Evolutionary conservation across 2,888 invertebrate species (phyloP).

Genomic region (Chrysotoxum bicinctum): DNA sequence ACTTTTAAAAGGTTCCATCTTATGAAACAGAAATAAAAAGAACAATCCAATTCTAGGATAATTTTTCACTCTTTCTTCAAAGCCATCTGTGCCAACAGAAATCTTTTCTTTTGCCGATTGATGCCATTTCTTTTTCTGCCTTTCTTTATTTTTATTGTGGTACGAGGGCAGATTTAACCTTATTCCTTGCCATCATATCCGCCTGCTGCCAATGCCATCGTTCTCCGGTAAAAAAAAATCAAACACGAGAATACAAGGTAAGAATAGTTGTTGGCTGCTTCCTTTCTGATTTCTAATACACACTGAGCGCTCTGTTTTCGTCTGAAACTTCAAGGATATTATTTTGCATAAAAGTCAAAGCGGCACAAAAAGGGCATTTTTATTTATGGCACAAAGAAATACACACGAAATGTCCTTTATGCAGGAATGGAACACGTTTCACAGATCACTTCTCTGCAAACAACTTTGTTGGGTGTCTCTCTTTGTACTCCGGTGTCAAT

Average conservation of each 20-base stretch:
- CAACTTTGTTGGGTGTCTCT: slow-evolving; percentile 41
- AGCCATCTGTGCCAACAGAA: slow-evolving; percentile 67
- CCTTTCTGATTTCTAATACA: slow-evolving; percentile 42
- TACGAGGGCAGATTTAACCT: slow-evolving; percentile 56
- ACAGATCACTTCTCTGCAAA: slow-evolving; percentile 62
- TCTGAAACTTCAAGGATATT: slow-evolving; percentile 62
- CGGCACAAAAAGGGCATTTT: slow-evolving; percentile 57
- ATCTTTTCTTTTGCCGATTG: slow-evolving; percentile 60
- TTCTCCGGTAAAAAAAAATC: slow-evolving; percentile 24
- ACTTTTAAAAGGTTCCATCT: slow-evolving; percentile 30
- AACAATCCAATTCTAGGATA: slow-evolving; percentile 50
- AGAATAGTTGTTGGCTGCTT: slow-evolving; percentile 42
- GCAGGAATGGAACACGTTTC: slow-evolving; percentile 66
- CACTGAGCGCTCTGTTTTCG: slow-evolving; percentile 44
- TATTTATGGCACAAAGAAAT: slow-evolving; percentile 58
- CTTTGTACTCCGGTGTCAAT: slow-evolving; percentile 61
- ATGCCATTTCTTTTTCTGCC: slow-evolving; percentile 61
- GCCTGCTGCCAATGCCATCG: slow-evolving; percentile 30
- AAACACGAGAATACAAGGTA: not conserved
- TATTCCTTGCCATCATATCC: slow-evolving; percentile 43
- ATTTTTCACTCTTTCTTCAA: slow-evolving; percentile 61
- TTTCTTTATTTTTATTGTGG: slow-evolving; percentile 61
- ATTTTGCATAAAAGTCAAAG: slow-evolving; percentile 53
- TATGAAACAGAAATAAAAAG: slow-evolving; percentile 16
- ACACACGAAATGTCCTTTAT: slow-evolving; percentile 56